Evolutionary conservation across 2,888 invertebrate species (phyloP).

Genomic region (Congeria kusceri): DNA sequence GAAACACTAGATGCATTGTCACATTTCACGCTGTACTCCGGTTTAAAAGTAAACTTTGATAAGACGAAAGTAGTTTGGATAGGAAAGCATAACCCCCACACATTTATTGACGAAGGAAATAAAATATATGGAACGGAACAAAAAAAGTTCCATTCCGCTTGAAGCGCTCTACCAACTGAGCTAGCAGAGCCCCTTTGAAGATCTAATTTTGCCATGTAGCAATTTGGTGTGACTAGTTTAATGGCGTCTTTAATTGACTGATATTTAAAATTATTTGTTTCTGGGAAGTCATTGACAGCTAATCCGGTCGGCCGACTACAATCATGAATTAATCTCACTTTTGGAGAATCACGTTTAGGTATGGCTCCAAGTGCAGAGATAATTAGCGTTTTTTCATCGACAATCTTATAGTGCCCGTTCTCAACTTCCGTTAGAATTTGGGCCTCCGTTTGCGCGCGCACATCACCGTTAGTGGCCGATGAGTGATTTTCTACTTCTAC

Average conservation of each 20-base stretch:
- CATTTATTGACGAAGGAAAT: too few species aligned
- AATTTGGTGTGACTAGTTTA: constrained; percentile 22
- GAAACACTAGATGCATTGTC: neutral
- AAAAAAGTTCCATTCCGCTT: too few species aligned
- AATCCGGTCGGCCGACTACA: neutral
- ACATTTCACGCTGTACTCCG: too few species aligned
- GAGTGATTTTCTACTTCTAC: constrained; percentile 30
- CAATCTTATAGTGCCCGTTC: constrained; percentile 39
- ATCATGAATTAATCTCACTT: constrained; percentile 31
- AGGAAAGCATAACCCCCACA: too few species aligned
- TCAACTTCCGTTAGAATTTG: constrained; percentile 34
- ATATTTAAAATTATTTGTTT: constrained; percentile 12
- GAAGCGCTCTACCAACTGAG: too few species aligned
- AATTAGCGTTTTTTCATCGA: constrained; percentile 26
- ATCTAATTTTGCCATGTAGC: constrained; percentile 32
- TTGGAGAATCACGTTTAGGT: constrained; percentile 26
- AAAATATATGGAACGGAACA: too few species aligned
- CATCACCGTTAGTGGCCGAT: constrained; percentile 17
- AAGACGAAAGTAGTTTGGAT: too few species aligned
- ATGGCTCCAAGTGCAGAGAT: constrained; percentile 41
- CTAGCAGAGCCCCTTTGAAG: constrained; percentile 14
- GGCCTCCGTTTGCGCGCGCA: constrained; percentile 29
- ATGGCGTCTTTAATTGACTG: constrained; percentile 25
- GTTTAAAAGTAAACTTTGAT: too few species aligned
- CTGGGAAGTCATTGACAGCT: constrained; percentile 30